A percentile compares a stretch with the other conserved stretches of the same genome.
Evolutionary conservation across 2,113 vertebrate species (phyloP).

Genomic region (Sporophila hypoxantha): DNA sequence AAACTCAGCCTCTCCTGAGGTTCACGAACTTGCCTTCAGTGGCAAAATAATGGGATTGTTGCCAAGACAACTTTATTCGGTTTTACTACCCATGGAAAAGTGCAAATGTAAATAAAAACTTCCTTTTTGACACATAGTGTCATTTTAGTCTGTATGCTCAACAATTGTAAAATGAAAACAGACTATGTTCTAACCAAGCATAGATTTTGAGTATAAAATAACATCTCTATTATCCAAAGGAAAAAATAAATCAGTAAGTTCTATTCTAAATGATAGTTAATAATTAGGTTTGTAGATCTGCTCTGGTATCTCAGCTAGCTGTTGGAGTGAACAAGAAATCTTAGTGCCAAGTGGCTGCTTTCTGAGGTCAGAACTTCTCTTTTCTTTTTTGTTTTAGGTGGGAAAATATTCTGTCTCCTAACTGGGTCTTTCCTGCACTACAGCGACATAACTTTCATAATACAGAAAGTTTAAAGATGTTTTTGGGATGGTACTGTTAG

Average conservation of each 20-base stretch:
- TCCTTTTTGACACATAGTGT: not conserved
- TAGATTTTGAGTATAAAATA: not conserved
- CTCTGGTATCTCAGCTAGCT: not conserved
- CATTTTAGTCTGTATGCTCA: not conserved
- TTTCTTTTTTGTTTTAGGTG: not conserved
- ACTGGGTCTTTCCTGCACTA: not conserved
- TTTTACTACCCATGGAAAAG: not conserved
- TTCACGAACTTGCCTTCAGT: not conserved
- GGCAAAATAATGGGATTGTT: not conserved
- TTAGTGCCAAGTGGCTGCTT: not conserved
- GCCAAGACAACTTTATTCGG: not conserved
- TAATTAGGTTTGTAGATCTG: not conserved
- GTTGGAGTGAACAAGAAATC: not conserved
- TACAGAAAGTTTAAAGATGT: not conserved
- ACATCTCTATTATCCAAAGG: not conserved
- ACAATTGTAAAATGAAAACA: not conserved
- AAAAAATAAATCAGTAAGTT: not conserved
- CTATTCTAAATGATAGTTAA: not conserved
- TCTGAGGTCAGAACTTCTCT: slow-evolving; percentile 9
- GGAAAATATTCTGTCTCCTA: not conserved
- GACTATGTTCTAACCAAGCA: not conserved
- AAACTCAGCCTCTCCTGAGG: not conserved
- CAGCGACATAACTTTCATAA: not conserved
- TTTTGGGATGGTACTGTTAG: not conserved
- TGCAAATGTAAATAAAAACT: not conserved